A percentile compares a stretch with the other conserved stretches of the same genome.
Evolutionary conservation across 2,113 vertebrate species (phyloP).

Genomic region (Cettia cetti): DNA sequence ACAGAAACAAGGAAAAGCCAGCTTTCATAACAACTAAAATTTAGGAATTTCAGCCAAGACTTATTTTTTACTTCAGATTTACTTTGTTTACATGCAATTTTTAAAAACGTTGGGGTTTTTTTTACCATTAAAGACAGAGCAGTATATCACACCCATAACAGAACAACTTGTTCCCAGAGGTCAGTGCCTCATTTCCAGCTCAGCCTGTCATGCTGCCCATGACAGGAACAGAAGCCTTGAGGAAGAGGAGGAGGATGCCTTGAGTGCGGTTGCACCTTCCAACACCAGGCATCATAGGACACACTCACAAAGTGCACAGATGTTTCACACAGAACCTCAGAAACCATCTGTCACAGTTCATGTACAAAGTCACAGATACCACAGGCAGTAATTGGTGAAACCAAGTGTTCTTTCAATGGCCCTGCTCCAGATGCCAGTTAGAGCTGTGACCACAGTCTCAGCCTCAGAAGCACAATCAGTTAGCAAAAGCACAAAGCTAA

Average conservation of each 20-base stretch:
- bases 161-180: not conserved
- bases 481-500: not conserved
- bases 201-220: not conserved
- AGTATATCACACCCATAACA: not conserved
- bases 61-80: not conserved
- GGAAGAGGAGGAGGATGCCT: not conserved
- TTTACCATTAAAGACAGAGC: not conserved
- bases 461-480: not conserved
- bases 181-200: not conserved
- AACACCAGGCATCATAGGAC: fast-evolving
- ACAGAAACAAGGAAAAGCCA: not conserved
- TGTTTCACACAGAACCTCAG: not conserved
- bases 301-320: fast-evolving
- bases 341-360: not conserved
- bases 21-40: fast-evolving
- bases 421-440: not conserved
- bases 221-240: not conserved
- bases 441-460: not conserved
- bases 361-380: not conserved
- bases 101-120: not conserved
- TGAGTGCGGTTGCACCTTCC: not conserved
- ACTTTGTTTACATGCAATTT: not conserved
- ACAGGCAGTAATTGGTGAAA: not conserved
- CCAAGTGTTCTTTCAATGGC: not conserved
- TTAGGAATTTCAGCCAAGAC: not conserved